Conservation (phyloP, 2,113 vertebrate species). For the Trogon melanurus region DNA sequence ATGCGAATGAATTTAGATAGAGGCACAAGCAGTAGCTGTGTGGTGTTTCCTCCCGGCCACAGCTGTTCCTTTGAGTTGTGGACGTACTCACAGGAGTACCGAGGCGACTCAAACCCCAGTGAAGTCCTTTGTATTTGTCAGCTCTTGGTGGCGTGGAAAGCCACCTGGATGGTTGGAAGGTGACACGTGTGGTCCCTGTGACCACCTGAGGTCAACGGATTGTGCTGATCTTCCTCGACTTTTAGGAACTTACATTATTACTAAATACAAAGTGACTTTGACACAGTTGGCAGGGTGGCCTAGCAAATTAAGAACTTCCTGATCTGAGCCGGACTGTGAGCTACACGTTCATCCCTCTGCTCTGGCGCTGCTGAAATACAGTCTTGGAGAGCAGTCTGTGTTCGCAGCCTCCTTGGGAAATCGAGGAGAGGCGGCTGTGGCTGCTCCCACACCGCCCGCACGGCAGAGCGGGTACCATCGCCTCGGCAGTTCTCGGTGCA, state of each 20-base stretch:
- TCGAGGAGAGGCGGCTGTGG: background rate
- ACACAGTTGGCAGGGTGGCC: background rate
- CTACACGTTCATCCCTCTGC: rapidly evolving
- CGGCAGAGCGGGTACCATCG: rapidly evolving
- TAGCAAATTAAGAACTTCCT: background rate
- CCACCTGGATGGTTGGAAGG: background rate
- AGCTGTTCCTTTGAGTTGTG: rapidly evolving
- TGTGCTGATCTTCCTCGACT: background rate
- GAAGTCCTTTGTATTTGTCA: background rate
- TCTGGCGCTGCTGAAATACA: background rate
- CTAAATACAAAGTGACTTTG: background rate
- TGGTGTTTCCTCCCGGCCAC: background rate
- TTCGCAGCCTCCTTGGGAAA: background rate
- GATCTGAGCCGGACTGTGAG: background rate
- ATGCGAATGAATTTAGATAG: background rate
- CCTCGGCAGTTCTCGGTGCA: background rate
- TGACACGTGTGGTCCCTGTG: rapidly evolving
- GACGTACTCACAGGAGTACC: rapidly evolving
- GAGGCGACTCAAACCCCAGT: background rate
- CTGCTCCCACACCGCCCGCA: background rate
- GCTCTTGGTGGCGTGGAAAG: background rate
- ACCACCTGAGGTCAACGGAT: background rate
- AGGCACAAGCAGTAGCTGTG: background rate
- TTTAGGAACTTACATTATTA: background rate
- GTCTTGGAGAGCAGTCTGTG: no score